These are phyloP conservation scores for Oncopodura yosiiana DNA, from an alignment of 1,140 invertebrate species.

Conservation along the genomic window DNA sequence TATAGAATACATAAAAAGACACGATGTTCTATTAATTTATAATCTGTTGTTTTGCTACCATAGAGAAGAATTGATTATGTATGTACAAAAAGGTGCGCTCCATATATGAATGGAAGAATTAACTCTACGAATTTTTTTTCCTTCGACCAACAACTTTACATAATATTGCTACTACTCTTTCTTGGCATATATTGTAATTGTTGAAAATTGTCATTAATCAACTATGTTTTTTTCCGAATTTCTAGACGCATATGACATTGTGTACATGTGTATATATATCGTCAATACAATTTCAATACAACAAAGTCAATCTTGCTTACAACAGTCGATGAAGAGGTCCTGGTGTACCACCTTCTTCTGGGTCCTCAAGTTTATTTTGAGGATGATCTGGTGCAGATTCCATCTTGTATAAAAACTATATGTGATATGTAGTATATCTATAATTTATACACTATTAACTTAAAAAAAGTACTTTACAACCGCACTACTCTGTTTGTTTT, in stretches of 20 bases:
- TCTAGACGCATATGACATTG: not conserved
- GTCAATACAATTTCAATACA: not conserved
- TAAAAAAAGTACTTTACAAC: too few species aligned
- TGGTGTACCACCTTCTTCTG: conserved; percentile 23
- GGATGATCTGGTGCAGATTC: conserved; percentile 10
- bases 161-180: too few species aligned
- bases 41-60: too few species aligned
- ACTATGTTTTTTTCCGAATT: not conserved
- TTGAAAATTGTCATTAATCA: not conserved
- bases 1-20: too few species aligned
- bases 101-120: too few species aligned
- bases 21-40: too few species aligned
- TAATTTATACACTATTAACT: not conserved
- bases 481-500: too few species aligned
- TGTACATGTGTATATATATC: not conserved
- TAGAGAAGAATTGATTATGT: too few species aligned
- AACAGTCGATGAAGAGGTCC: conserved; percentile 25
- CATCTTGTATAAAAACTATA: not conserved
- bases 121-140: too few species aligned
- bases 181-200: too few species aligned
- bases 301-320: conserved; percentile 14
- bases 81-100: too few species aligned
- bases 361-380: conserved; percentile 27
- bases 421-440: not conserved
- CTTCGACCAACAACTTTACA: too few species aligned